A percentile compares a stretch with the other conserved stretches of the same genome.
Conservation (phyloP, 2,113 vertebrate genomes). For the Myotis davidii region DNA sequence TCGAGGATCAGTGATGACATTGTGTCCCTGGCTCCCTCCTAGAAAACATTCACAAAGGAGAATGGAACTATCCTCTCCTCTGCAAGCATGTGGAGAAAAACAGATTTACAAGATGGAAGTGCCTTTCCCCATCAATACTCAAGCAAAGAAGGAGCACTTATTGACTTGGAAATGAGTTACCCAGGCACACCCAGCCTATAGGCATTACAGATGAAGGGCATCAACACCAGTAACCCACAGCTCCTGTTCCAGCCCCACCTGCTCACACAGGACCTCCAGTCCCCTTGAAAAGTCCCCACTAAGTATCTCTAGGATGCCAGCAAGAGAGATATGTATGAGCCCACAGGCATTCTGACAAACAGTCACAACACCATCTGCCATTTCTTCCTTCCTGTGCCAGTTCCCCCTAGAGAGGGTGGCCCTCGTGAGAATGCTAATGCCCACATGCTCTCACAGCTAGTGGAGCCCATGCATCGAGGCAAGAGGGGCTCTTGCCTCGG, state of each 20-base stretch:
- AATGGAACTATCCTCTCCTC: background rate
- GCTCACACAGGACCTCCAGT: conserved; percentile 1
- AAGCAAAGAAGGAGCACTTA: background rate
- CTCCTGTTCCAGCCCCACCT: conserved; percentile 21
- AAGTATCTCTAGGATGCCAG: conserved; percentile 41
- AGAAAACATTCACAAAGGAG: background rate
- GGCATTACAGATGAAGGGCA: background rate
- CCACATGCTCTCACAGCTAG: background rate
- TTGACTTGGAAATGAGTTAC: conserved; percentile 48
- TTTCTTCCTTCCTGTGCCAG: conserved; percentile 28
- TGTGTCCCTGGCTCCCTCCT: background rate
- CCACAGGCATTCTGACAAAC: conserved; percentile 32
- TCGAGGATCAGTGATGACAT: background rate
- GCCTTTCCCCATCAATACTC: background rate
- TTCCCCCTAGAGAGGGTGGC: conserved; percentile 59
- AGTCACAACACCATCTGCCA: conserved; percentile 50
- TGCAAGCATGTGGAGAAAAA: background rate
- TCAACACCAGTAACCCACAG: conserved; percentile 34
- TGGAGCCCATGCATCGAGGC: background rate
- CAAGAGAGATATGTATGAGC: background rate
- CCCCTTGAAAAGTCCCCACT: conserved; percentile 33
- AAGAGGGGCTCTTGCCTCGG: background rate
- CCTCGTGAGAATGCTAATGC: background rate
- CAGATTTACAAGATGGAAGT: background rate
- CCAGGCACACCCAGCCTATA: background rate